Evolutionary conservation across 2,797 vertebrate species (phyloP), one percentile per base, ranked within the genome.

Genomic region (Chloroceryle inda): DNA sequence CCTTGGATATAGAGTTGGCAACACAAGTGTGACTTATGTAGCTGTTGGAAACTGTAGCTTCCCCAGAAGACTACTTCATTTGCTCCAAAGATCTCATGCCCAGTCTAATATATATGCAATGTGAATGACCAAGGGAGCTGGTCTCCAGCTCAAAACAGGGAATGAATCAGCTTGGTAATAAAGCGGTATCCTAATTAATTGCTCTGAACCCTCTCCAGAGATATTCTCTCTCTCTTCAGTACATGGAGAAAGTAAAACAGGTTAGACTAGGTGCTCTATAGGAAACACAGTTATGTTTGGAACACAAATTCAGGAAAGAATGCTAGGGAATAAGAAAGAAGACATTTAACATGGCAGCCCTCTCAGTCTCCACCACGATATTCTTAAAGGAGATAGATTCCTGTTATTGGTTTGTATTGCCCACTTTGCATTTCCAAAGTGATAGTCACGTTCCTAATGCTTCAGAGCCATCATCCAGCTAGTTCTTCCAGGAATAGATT

Each of bases 381-480:
- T 45, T 89, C 20, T 64, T 31, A 29, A 33, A 72, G 38, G 4
- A 82, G 35, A 66, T n/a, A 85, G 35, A 66, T n/a, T 67, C 31
- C 22, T 44, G 2, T 56, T 6, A 4, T 59, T 74, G 53, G 40
- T 35, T 52, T 49, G 3, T 16, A 29, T 1, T 2, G 5, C 40
- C 63, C 22, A 24, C 19, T 72, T 84, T 56, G 29, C 55, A 67
- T 18, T 81, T 90, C 33, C 24, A 63, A 88, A 95, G 50, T 27
- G 14, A 78, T 20, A 58, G 49, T 37, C 42, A 84, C 50, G n/a
- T 85, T 94, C 21, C 26, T 53, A 56, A 56, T 24, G 7, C 7
- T 92, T 80, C 72, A 83, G 45, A 67, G 21, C 13, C 44, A 64
- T 74, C 69, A 92, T n/a, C 13, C 58, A 78, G n/a, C 47, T 83